Conservation (phyloP, 2,797 vertebrate genomes). For the Odontamblyopus rebecca region DNA sequence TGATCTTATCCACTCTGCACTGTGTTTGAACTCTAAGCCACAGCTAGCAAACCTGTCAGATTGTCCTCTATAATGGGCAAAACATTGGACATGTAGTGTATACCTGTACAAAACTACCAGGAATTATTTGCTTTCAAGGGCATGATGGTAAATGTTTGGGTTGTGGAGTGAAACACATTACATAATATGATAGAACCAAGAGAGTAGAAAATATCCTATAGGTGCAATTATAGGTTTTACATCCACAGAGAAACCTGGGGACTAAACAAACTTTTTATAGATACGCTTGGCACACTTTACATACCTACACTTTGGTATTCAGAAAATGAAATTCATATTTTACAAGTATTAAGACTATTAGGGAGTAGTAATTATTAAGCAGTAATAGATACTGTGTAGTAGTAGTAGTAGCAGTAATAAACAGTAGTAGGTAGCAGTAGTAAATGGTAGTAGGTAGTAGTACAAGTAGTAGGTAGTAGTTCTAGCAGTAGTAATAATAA, state of each 20-base stretch:
- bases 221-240: not conserved
- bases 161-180: constrained; percentile 2
- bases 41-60: not conserved
- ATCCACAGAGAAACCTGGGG: not conserved
- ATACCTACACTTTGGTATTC: too few species aligned
- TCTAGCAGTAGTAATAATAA: too few species aligned
- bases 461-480: too few species aligned
- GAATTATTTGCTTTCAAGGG: constrained; percentile 1
- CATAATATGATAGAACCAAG: not conserved
- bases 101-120: not conserved
- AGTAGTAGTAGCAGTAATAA: too few species aligned
- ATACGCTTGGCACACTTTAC: not conserved
- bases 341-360: too few species aligned
- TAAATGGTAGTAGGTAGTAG: too few species aligned
- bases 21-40: constrained; percentile 6
- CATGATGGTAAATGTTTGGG: not conserved
- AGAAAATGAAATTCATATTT: too few species aligned
- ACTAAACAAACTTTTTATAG: not conserved
- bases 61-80: not conserved
- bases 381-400: too few species aligned
- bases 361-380: too few species aligned
- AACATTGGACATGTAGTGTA: not conserved
- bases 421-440: too few species aligned
- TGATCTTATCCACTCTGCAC: not conserved
- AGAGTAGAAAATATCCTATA: not conserved